phyloP scores from a whole-genome alignment of 2,113 vertebrate species.

The Macquaria ambigua region DNA sequence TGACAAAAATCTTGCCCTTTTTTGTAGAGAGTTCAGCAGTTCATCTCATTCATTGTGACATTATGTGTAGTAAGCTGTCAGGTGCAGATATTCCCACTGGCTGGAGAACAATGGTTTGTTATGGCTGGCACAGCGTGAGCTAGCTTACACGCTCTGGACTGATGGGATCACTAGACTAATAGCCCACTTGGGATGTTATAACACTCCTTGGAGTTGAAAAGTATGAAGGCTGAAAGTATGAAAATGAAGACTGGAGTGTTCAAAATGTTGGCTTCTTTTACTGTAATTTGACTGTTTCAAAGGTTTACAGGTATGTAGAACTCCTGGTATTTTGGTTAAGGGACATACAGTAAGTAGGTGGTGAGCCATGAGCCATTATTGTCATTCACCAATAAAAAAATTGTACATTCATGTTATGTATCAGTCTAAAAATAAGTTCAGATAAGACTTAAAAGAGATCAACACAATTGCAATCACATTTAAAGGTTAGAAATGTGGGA shows the following conservation, averaged over 20 bases:
- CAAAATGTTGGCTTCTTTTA: not conserved
- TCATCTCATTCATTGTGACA: slow-evolving; percentile 8
- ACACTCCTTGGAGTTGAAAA: not conserved
- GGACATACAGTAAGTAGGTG: no score
- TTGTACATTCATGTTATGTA: not conserved
- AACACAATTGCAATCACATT: not conserved
- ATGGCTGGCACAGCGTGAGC: slow-evolving; percentile 60
- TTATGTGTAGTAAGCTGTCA: slow-evolving; percentile 42
- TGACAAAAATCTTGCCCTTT: not conserved
- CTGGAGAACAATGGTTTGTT: slow-evolving; percentile 68
- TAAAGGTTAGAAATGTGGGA: not conserved
- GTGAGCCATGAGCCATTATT: not conserved
- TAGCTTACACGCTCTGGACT: slow-evolving; percentile 9
- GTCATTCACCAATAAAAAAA: not conserved
- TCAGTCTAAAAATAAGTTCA: not conserved
- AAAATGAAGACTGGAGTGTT: not conserved
- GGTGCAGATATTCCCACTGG: slow-evolving; percentile 48
- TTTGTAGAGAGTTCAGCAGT: slow-evolving; percentile 10
- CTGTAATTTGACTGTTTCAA: not conserved
- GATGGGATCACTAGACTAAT: slow-evolving; percentile 38
- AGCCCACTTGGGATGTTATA: slow-evolving; percentile 38
- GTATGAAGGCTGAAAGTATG: not conserved
- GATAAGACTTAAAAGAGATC: not conserved
- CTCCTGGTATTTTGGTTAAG: no score
- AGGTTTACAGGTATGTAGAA: no score